A percentile compares a stretch with the other conserved stretches of the same genome.
These are phyloP conservation scores for Trogon melanurus DNA, from an alignment of 2,113 vertebrate species.

Conservation along the genomic window DNA sequence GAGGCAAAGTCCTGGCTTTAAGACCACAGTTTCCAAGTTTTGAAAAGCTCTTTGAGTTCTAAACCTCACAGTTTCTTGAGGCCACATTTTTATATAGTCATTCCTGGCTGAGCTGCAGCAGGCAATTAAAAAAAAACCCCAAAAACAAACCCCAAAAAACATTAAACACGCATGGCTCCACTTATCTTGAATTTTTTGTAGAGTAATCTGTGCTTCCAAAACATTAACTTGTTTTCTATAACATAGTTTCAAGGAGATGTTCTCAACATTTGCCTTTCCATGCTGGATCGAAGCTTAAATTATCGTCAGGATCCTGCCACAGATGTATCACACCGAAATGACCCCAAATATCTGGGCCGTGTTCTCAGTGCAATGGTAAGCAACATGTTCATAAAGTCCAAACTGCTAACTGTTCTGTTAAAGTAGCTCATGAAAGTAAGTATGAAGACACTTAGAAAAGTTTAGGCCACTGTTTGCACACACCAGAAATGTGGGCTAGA, in stretches of 20 bases:
- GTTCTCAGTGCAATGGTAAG: conserved; percentile 83
- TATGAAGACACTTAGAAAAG: not conserved
- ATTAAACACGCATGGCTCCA: not conserved
- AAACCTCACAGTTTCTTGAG: not conserved
- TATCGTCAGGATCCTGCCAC: conserved; percentile 68
- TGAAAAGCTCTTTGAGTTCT: not conserved
- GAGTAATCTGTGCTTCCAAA: not conserved
- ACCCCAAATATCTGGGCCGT: conserved; percentile 77
- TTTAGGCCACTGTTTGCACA: not conserved
- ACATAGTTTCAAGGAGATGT: conserved; percentile 77
- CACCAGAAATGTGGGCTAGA: not conserved
- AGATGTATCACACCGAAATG: conserved; percentile 70
- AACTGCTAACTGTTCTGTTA: not conserved
- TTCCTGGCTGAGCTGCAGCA: not conserved
- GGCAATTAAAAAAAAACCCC: not conserved
- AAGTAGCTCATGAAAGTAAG: not conserved
- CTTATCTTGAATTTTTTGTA: not conserved
- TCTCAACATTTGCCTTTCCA: conserved; percentile 71
- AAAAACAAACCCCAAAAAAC: not conserved
- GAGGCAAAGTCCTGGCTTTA: not conserved
- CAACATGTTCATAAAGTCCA: not conserved
- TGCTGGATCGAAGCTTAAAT: conserved; percentile 77
- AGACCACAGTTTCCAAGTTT: not conserved
- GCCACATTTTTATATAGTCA: not conserved
- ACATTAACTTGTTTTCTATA: not conserved